Conservation (phyloP, 2,797 vertebrate genomes). For the Pogonophryne albipinna region DNA sequence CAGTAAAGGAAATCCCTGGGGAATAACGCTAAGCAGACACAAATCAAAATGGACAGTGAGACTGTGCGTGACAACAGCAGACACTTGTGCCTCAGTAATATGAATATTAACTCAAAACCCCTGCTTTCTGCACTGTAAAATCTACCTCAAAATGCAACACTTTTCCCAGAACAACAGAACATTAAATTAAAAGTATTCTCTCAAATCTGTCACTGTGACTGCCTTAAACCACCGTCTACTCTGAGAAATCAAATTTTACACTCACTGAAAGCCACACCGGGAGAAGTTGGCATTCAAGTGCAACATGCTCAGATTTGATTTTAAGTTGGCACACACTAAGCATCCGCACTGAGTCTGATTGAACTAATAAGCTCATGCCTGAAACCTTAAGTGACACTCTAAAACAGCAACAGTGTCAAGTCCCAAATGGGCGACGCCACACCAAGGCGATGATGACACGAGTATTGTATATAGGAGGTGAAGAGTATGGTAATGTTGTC, state of each 20-base stretch:
- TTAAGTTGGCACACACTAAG: constrained; percentile 73
- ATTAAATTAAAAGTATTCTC: constrained; percentile 39
- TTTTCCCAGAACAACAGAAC: constrained; percentile 5
- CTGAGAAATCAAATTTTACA: constrained; percentile 58
- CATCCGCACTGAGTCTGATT: constrained; percentile 71
- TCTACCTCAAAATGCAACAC: constrained; percentile 15
- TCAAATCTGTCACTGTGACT: constrained; percentile 35
- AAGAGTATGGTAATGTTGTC: constrained; percentile 82
- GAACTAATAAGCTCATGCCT: constrained; percentile 81
- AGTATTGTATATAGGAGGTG: constrained; percentile 76
- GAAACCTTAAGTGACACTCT: constrained; percentile 78
- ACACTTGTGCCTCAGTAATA: constrained; percentile 7
- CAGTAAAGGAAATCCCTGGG: constrained; percentile 38
- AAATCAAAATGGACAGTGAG: constrained; percentile 41
- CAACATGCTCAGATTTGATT: constrained; percentile 60
- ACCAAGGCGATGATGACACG: constrained; percentile 70
- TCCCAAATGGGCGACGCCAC: constrained; percentile 68
- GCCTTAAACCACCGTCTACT: constrained; percentile 33
- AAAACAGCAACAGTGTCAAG: constrained; percentile 75
- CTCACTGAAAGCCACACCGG: constrained; percentile 42
- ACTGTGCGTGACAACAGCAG: constrained; percentile 25
- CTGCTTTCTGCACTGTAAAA: neutral
- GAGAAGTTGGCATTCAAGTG: constrained; percentile 61
- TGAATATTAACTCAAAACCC: constrained; percentile 1
- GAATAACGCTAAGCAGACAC: constrained; percentile 47